Base-by-base conservation (phyloP, 2,113 vertebrate species). In the Lasiurus borealis region DNA sequence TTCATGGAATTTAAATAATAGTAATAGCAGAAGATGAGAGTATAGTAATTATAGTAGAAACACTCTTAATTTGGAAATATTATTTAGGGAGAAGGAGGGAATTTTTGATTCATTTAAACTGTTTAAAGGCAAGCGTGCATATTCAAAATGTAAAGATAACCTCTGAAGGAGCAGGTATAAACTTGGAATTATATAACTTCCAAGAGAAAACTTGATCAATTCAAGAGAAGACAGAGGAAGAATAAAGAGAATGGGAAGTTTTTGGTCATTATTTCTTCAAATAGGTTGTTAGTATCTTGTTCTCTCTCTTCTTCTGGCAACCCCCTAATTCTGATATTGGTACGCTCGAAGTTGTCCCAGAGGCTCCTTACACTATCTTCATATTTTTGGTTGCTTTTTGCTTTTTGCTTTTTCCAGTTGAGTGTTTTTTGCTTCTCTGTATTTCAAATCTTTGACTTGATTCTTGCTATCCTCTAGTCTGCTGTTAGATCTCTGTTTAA, bases 1-100 rank as follows among this genome's bases (percentile, higher is more conserved):
- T 72, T 66, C 57, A 18, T 73, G 52, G 27, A 93, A 82, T 88
- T 85, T 59, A 83, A 94, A 59, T 71, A 91, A 50, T 48, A 94
- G 69, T 4, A 50, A 48, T 13, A 93, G 31, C 54, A 82, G 54
- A 76, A 85, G 59, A 88, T 50, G 46, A 14, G 36, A 90, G 62
- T 10, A 36, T 72, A 29, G 25, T 91, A 62, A 77, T 66, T 73
- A 62, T 21, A 46, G 11, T 77, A 57, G 52, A 77, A 54, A 36
- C 10, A 29, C 13, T 78, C 18, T 72, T 72, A 46, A 59, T 10
- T 66, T 76, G 46, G 50, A 84, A 68, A 86, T 68, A 34, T 48
- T 72, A 8, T 81, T 59, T 85, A 71, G 59, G 7, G 88, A 72
- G 62, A 68, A 73, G 13, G 13, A 94, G 66, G 86, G 19, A 73